A percentile compares a stretch with the other conserved stretches of the same genome.
phyloP scores from a whole-genome alignment of 2,797 vertebrate genomes.

The Anabas testudineus region DNA sequence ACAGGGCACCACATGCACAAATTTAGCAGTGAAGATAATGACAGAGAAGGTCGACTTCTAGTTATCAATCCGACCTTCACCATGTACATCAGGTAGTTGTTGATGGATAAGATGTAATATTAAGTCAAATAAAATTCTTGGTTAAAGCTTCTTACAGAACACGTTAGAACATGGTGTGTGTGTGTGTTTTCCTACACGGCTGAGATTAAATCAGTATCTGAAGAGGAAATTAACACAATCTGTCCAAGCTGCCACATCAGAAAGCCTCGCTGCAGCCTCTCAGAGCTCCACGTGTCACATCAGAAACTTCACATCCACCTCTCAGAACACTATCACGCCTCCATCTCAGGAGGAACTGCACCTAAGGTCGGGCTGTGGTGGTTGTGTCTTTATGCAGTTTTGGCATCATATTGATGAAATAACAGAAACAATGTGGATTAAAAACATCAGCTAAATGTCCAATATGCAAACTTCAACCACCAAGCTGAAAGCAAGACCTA shows the following conservation, averaged over 20 bases:
- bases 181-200: neutral
- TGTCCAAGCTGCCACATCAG: constrained; percentile 36
- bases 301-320: neutral
- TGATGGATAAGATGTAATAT: too few species aligned
- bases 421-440: neutral
- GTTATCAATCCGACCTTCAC: too few species aligned
- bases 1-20: too few species aligned
- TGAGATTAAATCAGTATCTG: constrained; percentile 24
- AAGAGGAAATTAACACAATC: constrained; percentile 55
- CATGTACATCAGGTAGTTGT: too few species aligned
- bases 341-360: neutral
- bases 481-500: rapidly evolving
- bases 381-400: neutral
- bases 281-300: neutral
- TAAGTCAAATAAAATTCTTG: too few species aligned
- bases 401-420: neutral
- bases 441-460: neutral
- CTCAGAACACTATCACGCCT: neutral
- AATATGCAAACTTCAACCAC: too few species aligned
- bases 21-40: too few species aligned
- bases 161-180: neutral
- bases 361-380: neutral
- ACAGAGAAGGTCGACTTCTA: too few species aligned
- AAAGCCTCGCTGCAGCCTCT: neutral
- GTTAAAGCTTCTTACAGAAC: neutral